phyloP scores from a whole-genome alignment of 2,113 vertebrate genomes.

The Jacana jacana region DNA sequence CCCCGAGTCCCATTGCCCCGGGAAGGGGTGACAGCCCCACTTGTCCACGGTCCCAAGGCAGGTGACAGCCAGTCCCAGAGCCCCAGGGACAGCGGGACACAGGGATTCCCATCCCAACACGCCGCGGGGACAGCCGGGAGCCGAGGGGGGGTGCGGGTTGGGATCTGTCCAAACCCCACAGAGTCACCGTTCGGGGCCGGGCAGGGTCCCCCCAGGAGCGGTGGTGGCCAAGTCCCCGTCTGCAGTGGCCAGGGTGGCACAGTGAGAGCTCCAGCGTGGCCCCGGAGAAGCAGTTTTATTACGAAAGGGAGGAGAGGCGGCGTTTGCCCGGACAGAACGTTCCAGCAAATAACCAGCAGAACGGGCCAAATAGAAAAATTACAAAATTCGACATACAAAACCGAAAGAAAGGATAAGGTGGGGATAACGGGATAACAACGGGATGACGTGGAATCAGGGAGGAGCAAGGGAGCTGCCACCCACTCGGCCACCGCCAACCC shows the following conservation, averaged over 20 bases:
- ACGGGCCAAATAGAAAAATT: background rate
- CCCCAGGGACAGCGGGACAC: background rate
- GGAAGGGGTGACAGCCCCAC: rapidly evolving
- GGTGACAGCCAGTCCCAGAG: no score
- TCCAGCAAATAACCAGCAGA: background rate
- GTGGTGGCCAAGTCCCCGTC: background rate
- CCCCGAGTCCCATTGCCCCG: no score
- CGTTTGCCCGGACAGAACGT: background rate
- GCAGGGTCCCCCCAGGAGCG: background rate
- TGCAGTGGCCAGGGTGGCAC: background rate
- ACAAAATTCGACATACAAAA: background rate
- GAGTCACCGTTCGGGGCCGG: background rate
- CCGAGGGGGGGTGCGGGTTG: no score
- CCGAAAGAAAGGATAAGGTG: no score
- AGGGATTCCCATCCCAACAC: background rate
- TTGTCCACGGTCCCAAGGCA: rapidly evolving
- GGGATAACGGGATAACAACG: no score
- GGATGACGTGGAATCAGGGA: background rate
- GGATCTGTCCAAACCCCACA: background rate
- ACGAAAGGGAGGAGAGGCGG: background rate
- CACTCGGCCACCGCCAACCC: background rate
- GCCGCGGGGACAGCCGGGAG: background rate
- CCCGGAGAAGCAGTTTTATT: slow-evolving; percentile 41
- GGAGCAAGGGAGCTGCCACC: background rate
- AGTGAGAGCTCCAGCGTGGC: background rate